Evolutionary conservation across 2,888 invertebrate species (phyloP), one percentile per base, ranked within the genome.

Genomic region (Spodoptera exigua): DNA sequence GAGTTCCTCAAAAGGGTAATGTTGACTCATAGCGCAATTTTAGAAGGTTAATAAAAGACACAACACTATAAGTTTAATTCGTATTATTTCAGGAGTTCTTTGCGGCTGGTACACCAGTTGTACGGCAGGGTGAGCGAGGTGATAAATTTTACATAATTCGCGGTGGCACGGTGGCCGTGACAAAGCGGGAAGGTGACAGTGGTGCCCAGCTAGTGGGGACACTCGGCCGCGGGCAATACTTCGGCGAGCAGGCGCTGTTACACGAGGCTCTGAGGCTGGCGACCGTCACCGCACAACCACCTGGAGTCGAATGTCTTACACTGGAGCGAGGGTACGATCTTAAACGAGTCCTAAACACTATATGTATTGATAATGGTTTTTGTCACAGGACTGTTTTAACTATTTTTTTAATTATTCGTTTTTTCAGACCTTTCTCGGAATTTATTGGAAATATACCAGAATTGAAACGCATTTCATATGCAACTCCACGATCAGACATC

Each of bases 141-240:
- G 97, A 98, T 85, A 98, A 97, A 76, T 98, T 98, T 91, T 98
- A 97, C 84, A 98, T 98, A 60, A 98, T 98, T 80, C 96, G 97
- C 69, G 97, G 97, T 5, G 98, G 98, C 14, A 96, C 95, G 13
- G 98, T 98, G 5, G 95, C 95, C 46, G 96, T 97, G 48, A 96
- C 96, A 11, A 96, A 97, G 82, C 93, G 95, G 18, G 95, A 95
- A 10, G 95, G 95, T 2, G 95, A 95, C 34, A 94, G 92, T 11
- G 95, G 92, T 0, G 97, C 97, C 67, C 93, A 95, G 64, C 94
- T 96, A 13, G 96, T 98, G 17, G 96, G 97, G 9, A 93, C 95
- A 10, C 94, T 98, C 17, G 95, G 95, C 27, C 95, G 96, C 39
- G 98, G 98, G 0, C 96, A 98, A 64, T 98, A 97, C 87, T 98